Base-by-base conservation (phyloP, 1,140 invertebrate species). In the Drosophila auraria region DNA sequence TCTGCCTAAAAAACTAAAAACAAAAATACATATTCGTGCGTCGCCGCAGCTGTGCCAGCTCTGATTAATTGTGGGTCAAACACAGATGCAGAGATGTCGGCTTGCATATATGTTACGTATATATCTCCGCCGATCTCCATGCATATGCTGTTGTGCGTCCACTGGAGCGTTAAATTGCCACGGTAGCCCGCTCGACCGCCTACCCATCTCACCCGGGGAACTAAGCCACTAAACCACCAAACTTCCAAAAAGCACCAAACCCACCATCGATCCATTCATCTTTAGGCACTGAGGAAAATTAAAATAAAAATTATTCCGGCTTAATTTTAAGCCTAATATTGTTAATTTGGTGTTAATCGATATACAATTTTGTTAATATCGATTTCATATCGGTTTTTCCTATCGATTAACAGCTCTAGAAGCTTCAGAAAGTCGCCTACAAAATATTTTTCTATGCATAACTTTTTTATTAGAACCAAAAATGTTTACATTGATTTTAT, bases 131-230 rank as follows among this genome's bases (percentile, higher is more conserved):
- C 42, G 68, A 73, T 72, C 54, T 73, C 60, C 66, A 42, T 72
- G 44, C 23, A 17, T 49, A 61, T 15, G 42, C 7, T 50, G 51
- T 53, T 76, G 56, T 72, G 36, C 40, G 51, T 47, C 64, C 80
- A 62, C 56, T 80, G 72, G 81, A 84, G 83, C 81, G 83, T 70
- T 87, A 89, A 87, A 84, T 87, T 89, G 83, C 69, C 56, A 61
- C 78, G 51, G 75, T 70, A 80, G 80, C 76, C 75, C 47, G 54
- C 27, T 72, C 27, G 58, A 25, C 56, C 66, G 62, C 53, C 51
- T 65, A 58, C 54, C 75, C 63, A 44, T 25, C 63, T 14, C 12
- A 33, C 7, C 59, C 66, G 33, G 17, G 27, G 27, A 42, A 74
- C 51, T 40, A 78, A 56, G n/a, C 74, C 56, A 36, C 54, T 36